Conservation (phyloP, 2,888 invertebrate species). For the Odontomyia ornata region DNA sequence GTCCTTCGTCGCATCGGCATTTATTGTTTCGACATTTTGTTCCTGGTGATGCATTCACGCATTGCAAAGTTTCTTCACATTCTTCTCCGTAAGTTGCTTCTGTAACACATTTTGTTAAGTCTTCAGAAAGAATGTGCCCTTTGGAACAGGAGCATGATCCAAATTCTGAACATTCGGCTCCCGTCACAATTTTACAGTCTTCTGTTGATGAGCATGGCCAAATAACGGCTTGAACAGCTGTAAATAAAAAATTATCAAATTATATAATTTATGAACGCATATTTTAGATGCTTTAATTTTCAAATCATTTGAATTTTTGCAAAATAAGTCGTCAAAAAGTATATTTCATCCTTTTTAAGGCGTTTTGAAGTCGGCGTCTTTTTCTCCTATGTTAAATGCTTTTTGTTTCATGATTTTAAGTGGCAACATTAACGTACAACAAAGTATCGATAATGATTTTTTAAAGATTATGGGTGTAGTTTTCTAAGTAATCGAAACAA, state of each 20-base stretch:
- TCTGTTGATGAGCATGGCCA: conserved; percentile 61
- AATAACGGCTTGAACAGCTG: conserved; percentile 46
- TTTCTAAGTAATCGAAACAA: too few species aligned
- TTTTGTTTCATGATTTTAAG: too few species aligned
- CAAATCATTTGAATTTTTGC: too few species aligned
- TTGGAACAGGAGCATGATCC: conserved; percentile 58
- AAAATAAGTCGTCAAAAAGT: too few species aligned
- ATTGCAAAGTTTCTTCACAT: conserved; percentile 62
- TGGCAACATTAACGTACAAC: too few species aligned
- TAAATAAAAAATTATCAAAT: background rate
- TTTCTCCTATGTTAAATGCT: too few species aligned
- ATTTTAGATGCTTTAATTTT: too few species aligned
- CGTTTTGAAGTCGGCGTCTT: too few species aligned
- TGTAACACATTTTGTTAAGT: conserved; percentile 60
- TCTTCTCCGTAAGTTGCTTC: conserved; percentile 61
- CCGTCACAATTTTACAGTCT: conserved; percentile 56
- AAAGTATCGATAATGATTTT: too few species aligned
- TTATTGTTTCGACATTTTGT: conserved; percentile 59
- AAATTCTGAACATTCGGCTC: conserved; percentile 57
- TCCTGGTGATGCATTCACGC: conserved; percentile 65
- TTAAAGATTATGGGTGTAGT: too few species aligned
- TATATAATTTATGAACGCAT: too few species aligned
- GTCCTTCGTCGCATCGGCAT: conserved; percentile 63
- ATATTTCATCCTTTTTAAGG: too few species aligned
- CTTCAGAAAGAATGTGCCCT: conserved; percentile 58